Evolutionary conservation across 2,113 vertebrate species (phyloP).

Genomic region (Progne subis): DNA sequence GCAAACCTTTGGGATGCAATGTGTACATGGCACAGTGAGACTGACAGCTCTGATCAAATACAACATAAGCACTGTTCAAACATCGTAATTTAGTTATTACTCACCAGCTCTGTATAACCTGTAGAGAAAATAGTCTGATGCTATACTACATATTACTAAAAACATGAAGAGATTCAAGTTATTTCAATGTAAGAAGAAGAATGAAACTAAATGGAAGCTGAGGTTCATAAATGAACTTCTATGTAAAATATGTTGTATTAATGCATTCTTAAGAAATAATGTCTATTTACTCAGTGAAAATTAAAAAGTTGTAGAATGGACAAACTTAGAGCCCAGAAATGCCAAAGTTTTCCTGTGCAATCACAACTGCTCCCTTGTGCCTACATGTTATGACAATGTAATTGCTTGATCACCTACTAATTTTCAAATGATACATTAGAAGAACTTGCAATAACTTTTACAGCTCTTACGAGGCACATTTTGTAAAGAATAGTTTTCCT

Average conservation of each 20-base stretch:
- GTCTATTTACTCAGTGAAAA: not conserved
- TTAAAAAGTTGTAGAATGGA: not conserved
- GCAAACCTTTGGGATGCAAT: not conserved
- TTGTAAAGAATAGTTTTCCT: not conserved
- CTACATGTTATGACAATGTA: not conserved
- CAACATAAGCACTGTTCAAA: not conserved
- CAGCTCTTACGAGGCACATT: not conserved
- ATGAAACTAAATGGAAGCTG: not conserved
- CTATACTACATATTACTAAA: not conserved
- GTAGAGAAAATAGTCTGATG: not conserved
- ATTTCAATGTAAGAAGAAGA: constrained; percentile 9
- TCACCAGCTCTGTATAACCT: not conserved
- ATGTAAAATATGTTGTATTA: not conserved
- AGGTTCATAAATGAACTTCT: not conserved
- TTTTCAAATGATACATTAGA: not conserved
- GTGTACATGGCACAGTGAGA: not conserved
- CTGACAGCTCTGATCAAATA: constrained; percentile 10
- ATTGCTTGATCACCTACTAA: not conserved
- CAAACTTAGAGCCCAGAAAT: not conserved
- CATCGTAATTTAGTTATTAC: not conserved
- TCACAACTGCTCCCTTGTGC: not conserved
- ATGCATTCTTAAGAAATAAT: not conserved
- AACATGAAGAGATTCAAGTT: not conserved
- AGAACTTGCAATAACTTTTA: constrained; percentile 18
- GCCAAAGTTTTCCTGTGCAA: not conserved